These are phyloP conservation scores for Leucophora obtusa DNA, from an alignment of 2,888 invertebrate genomes.

Conservation along the genomic window DNA sequence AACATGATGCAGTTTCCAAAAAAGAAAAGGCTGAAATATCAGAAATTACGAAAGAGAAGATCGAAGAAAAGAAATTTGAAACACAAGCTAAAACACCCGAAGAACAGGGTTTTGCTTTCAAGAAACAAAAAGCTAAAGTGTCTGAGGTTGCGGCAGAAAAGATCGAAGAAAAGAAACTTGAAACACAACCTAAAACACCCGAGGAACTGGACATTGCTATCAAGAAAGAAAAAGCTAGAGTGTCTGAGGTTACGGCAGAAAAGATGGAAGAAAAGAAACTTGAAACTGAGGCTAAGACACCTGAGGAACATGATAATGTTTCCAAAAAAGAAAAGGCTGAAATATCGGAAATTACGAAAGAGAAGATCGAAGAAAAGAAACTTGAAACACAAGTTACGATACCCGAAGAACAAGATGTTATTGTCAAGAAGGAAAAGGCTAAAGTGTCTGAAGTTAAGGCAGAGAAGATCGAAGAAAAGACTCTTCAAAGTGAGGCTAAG, in stretches of 20 bases:
- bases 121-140: slow-evolving; percentile 13
- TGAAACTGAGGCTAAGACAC: slow-evolving; percentile 17
- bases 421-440: slow-evolving; percentile 4
- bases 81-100: background rate
- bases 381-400: slow-evolving; percentile 37
- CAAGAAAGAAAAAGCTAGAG: slow-evolving; percentile 2
- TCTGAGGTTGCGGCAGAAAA: slow-evolving; percentile 28
- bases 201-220: background rate
- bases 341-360: slow-evolving; percentile 43
- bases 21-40: slow-evolving; percentile 26
- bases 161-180: slow-evolving; percentile 36
- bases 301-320: slow-evolving; percentile 8
- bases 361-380: slow-evolving; percentile 66
- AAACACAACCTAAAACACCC: slow-evolving; percentile 30
- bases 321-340: background rate
- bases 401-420: slow-evolving; percentile 1
- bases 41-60: slow-evolving; percentile 3
- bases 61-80: slow-evolving; percentile 29
- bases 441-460: slow-evolving; percentile 12
- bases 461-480: slow-evolving; percentile 37
- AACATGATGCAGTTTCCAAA: background rate
- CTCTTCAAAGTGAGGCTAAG: slow-evolving; percentile 33
- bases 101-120: background rate
- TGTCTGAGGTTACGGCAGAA: slow-evolving; percentile 19
- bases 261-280: slow-evolving; percentile 38